Conservation (phyloP, 2,797 vertebrate species). For the Psittacula echo region DNA sequence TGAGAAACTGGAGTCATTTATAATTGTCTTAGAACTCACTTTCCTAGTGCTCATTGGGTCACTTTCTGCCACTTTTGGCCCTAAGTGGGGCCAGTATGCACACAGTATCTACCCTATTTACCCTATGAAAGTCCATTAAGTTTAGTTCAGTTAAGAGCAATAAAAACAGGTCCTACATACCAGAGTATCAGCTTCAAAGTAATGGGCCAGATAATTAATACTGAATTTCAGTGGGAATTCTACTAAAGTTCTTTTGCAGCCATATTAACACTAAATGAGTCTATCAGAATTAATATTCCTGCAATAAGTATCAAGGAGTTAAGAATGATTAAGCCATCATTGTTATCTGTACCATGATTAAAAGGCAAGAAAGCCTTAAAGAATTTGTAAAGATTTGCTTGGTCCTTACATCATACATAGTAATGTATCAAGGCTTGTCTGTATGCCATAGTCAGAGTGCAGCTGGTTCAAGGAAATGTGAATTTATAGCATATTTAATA, state of each 20-base stretch:
- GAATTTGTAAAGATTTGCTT: not conserved
- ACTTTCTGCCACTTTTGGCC: not conserved
- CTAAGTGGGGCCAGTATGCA: not conserved
- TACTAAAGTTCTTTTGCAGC: slow-evolving; percentile 51
- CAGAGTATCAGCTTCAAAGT: slow-evolving; percentile 43
- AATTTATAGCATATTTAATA: not conserved
- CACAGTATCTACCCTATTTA: not conserved
- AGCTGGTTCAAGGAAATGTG: not conserved
- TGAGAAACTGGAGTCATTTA: not conserved
- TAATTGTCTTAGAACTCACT: not conserved
- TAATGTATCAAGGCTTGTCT: not conserved
- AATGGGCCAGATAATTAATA: slow-evolving; percentile 67
- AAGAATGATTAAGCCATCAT: slow-evolving; percentile 59
- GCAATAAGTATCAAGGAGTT: slow-evolving; percentile 63
- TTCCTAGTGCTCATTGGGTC: not conserved
- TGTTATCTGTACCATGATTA: slow-evolving; percentile 27
- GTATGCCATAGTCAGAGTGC: not conserved
- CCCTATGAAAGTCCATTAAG: not conserved
- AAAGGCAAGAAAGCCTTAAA: slow-evolving; percentile 21
- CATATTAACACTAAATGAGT: slow-evolving; percentile 54
- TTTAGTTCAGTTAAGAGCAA: not conserved
- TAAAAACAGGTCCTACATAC: not conserved
- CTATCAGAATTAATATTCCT: slow-evolving; percentile 65
- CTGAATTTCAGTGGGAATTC: slow-evolving; percentile 60
- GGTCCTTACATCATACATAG: not conserved